These are phyloP conservation scores for Sitta europaea DNA, from an alignment of 2,113 vertebrate genomes.

Conservation along the genomic window DNA sequence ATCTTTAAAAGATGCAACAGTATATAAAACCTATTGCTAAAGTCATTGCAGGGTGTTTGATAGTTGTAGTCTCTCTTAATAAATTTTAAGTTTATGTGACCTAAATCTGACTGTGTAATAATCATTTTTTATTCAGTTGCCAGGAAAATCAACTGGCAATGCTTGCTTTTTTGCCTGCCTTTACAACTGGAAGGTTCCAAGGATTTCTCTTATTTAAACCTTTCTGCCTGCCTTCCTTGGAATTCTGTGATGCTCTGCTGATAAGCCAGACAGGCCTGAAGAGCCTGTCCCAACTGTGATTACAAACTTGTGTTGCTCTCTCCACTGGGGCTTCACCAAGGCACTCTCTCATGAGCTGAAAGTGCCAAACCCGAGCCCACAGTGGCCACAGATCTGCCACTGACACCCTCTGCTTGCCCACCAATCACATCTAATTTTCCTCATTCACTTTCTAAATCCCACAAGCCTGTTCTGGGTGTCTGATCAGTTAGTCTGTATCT, in stretches of 20 bases:
- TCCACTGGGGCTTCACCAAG: not conserved
- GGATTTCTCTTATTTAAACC: not conserved
- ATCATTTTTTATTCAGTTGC: not conserved
- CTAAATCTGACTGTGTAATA: not conserved
- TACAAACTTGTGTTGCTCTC: not conserved
- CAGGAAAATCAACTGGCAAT: not conserved
- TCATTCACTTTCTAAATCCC: not conserved
- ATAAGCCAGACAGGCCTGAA: not conserved
- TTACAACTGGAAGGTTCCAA: not conserved
- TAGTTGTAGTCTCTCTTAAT: not conserved
- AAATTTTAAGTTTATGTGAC: not conserved
- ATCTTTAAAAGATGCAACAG: not conserved
- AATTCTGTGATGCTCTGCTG: not conserved
- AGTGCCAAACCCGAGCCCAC: not conserved
- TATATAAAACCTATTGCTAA: not conserved
- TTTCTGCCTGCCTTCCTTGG: not conserved
- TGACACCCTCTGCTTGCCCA: not conserved
- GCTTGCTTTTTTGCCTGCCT: not conserved
- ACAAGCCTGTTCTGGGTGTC: not conserved
- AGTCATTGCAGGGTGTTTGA: not conserved
- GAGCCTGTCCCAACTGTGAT: not conserved
- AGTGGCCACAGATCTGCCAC: not conserved
- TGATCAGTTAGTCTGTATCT: not conserved
- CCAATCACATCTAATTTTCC: not conserved
- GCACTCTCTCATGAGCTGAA: not conserved